Conservation (phyloP, 2,797 vertebrate genomes). For the Sebastes steindachneri region DNA sequence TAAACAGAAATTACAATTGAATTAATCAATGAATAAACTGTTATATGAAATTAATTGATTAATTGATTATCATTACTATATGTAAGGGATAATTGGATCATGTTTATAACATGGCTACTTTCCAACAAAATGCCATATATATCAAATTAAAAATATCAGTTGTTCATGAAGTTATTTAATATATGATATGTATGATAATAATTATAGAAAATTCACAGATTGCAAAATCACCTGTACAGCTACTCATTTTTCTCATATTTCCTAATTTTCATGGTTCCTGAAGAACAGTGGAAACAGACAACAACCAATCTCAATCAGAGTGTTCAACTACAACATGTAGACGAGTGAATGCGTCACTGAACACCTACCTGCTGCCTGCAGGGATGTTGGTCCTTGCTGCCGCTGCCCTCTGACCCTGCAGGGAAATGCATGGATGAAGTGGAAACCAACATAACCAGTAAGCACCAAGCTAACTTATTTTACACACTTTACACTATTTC, state of each 20-base stretch:
- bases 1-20: not conserved
- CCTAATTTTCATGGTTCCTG: not conserved
- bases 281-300: not conserved
- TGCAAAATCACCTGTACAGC: not conserved
- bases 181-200: not conserved
- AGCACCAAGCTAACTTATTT: not conserved
- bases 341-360: not conserved
- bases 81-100: not conserved
- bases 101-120: not conserved
- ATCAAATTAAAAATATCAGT: not conserved
- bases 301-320: not conserved
- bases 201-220: not conserved
- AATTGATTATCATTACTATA: not conserved
- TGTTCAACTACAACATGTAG: not conserved
- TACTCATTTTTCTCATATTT: not conserved
- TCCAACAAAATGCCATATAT: not conserved
- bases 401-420: not conserved
- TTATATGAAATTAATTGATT: not conserved
- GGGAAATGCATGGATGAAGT: not conserved
- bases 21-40: not conserved
- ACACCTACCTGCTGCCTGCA: conserved; percentile 5
- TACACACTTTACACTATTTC: not conserved
- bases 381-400: not conserved
- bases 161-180: not conserved
- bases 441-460: not conserved